Evolutionary conservation across 2,113 vertebrate genomes (phyloP).

Genomic region (Benitochromis conjunctus): DNA sequence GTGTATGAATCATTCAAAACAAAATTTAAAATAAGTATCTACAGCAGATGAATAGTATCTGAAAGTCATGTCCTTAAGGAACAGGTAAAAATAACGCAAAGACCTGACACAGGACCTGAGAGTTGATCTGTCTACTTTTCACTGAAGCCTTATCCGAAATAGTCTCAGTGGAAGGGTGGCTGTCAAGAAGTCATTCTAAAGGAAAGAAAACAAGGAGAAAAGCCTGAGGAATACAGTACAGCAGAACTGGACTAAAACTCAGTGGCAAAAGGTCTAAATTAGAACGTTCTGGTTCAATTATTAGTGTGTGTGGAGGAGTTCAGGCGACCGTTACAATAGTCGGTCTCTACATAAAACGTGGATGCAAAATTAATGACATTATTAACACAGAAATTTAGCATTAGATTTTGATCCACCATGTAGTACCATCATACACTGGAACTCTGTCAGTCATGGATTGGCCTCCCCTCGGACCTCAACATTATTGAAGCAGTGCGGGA

Average conservation of each 20-base stretch:
- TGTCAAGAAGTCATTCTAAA: background rate
- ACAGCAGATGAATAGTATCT: background rate
- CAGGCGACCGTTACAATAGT: background rate
- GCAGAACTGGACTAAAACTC: background rate
- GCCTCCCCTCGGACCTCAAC: background rate
- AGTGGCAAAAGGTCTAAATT: background rate
- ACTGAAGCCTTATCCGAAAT: background rate
- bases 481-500: background rate
- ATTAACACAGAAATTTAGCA: background rate
- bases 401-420: background rate
- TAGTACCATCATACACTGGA: background rate
- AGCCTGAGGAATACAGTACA: background rate
- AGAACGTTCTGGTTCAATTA: background rate
- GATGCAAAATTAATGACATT: background rate
- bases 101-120: background rate
- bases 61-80: background rate
- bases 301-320: background rate
- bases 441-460: background rate
- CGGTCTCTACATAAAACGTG: background rate
- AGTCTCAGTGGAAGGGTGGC: background rate
- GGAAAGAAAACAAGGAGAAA: background rate
- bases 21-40: background rate
- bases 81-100: background rate
- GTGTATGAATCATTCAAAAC: background rate
- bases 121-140: background rate